Evolutionary conservation across 2,888 invertebrate species (phyloP), one percentile per base, ranked within the genome.

Genomic region (Lasioglossum calceatum): DNA sequence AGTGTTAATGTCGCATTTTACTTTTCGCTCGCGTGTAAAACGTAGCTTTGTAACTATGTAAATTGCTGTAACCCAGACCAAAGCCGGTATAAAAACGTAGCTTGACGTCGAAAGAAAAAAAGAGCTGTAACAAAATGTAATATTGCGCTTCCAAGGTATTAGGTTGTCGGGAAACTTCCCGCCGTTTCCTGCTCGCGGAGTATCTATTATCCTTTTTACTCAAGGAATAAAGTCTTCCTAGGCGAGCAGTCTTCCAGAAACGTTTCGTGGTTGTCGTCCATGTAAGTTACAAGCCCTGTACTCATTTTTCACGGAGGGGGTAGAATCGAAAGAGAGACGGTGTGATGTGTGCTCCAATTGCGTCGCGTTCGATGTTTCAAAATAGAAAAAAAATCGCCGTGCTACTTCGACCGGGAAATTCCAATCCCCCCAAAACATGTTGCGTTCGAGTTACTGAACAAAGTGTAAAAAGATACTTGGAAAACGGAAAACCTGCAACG

Each of bases 161-260:
- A 61, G 61, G 61, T 61, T 27, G 61, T 27, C 61, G 61, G 61
- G 61, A 61, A 61, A 61, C 27, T 61, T 61, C 14, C 61, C 61
- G 27, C n/a, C 27, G 61, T 61, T 61, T 27, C 27, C n/a, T 27
- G 61, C 61, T n/a, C 61, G 61, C 61, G 27, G 61, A 61, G 61
- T 61, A 61, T 61, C 61, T 61, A 61, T 61, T 61, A 61, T 61
- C 61, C 14, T 61, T 61, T 61, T 61, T 61, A 16, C 61, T 61
- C 61, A 14, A 27, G 61, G 14, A 61, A 61, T 61, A 61, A 61
- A 61, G 61, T 61, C 61, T 61, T 61, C 61, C 27, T 12, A 14
- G 61, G 27, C 27, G 61, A 61, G 27, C 61, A 61, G 61, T 32
- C 61, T 61, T 61, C 61, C 61, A 61, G 61, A 61, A 61, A 61